phyloP scores from a whole-genome alignment of 2,888 invertebrate species.

The Melieria crassipennis region DNA sequence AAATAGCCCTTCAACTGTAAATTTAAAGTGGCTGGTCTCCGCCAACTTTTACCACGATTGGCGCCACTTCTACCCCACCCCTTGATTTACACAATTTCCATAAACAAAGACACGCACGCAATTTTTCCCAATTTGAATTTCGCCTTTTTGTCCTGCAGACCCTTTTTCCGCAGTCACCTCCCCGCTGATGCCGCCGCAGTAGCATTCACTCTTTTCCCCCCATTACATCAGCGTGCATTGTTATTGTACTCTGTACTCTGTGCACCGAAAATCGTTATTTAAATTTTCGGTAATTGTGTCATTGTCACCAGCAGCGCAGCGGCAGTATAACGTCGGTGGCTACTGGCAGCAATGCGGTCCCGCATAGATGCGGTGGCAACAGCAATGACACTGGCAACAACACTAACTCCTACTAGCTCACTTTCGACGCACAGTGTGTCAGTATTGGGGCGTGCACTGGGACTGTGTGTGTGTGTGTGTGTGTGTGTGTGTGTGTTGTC shows the following conservation, averaged over 20 bases:
- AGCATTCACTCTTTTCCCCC: neutral
- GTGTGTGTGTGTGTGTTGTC: slow-evolving; percentile 11
- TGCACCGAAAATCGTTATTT: slow-evolving; percentile 44
- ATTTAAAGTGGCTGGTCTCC: too few species aligned
- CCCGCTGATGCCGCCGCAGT: neutral
- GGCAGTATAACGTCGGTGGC: neutral
- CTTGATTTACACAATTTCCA: too few species aligned
- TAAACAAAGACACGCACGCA: too few species aligned
- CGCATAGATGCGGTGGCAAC: neutral
- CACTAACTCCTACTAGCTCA: slow-evolving; percentile 35
- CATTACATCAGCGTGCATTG: neutral
- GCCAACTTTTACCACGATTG: too few species aligned
- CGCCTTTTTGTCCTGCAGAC: neutral
- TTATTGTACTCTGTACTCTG: too few species aligned
- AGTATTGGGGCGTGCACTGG: neutral
- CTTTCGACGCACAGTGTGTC: slow-evolving; percentile 6
- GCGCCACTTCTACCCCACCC: too few species aligned
- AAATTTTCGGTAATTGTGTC: slow-evolving; percentile 49
- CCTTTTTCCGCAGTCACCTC: neutral
- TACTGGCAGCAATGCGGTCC: neutral
- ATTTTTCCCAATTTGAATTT: too few species aligned
- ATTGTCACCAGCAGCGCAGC: slow-evolving; percentile 46
- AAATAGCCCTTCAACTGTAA: too few species aligned
- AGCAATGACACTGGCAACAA: slow-evolving; percentile 40
- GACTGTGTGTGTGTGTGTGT: slow-evolving; percentile 13